These are phyloP conservation scores for Micrastur ruficollis DNA, from an alignment of 2,797 vertebrate species.

Conservation along the genomic window DNA sequence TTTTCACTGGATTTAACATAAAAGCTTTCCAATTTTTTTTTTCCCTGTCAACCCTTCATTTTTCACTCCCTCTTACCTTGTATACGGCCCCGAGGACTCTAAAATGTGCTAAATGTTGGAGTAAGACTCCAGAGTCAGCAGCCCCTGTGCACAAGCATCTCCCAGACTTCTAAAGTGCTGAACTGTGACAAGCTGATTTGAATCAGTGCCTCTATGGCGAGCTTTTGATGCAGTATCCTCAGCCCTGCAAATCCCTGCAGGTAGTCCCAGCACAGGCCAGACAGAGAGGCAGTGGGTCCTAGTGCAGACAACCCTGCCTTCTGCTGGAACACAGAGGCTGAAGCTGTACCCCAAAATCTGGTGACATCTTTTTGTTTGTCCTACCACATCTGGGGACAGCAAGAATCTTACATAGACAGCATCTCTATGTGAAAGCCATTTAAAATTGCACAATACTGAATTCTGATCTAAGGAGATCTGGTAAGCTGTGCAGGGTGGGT, in stretches of 20 bases:
- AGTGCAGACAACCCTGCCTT: not conserved
- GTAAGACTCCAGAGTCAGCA: not conserved
- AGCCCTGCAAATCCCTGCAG: not conserved
- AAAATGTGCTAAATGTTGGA: not conserved
- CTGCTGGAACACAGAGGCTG: not conserved
- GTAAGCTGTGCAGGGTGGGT: not conserved
- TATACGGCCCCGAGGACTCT: not conserved
- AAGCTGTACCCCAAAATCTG: not conserved
- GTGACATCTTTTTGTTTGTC: not conserved
- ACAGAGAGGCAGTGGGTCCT: not conserved
- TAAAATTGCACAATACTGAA: not conserved
- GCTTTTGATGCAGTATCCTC: not conserved
- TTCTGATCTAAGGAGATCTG: not conserved
- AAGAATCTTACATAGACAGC: not conserved
- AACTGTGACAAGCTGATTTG: not conserved
- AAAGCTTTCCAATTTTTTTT: not conserved
- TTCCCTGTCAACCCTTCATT: not conserved
- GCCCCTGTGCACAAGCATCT: not conserved
- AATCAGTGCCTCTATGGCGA: not conserved
- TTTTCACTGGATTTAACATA: not conserved
- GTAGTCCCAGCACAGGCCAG: not conserved
- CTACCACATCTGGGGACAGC: not conserved
- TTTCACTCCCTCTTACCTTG: not conserved
- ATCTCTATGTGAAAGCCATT: not conserved
- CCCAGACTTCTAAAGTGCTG: not conserved